Base-by-base conservation (phyloP, 2,113 vertebrate species). In the Cheilinus undulatus region DNA sequence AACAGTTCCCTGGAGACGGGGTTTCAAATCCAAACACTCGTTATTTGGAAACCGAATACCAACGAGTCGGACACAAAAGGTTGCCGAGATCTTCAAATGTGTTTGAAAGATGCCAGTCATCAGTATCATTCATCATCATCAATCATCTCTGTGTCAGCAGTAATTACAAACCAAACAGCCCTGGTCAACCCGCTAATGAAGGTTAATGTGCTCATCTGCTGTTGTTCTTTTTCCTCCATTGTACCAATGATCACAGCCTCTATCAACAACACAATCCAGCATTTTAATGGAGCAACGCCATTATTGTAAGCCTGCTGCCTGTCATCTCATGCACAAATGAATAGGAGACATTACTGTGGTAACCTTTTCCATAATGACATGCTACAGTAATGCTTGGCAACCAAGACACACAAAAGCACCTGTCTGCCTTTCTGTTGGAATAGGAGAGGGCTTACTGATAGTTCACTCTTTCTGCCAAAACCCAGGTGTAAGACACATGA, bases 141-240 rank as follows among this genome's bases (percentile, higher is more conserved):
- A 79, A 85, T 89, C 82, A 78, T 76, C 43, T 45, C 24, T 5
- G 43, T 78, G 80, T 66, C 88, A 70, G 51, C 32, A 48, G 76
- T 89, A 86, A 91, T 90, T 85, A 89, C 81, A 76, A 69, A 72
- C 7, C 20, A 12, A 79, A 64, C 61, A 78, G 62, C 53, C 53
- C 59, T 60, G 65, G 64, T 74, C 82, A 85, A 57, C 30, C 40
- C 17, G 5, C 71, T 88, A 88, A 90, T 84, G 83, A 90, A 86
- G 88, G 87, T 90, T 80, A 90, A 86, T 86, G 76, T 76, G 63
- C 53, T 78, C 14, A 8, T 50, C 66, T 68, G 73, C 63, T 30
- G 53, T 79, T 63, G 48, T 84, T 78, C 51, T 63, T 61, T 75
- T 57, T 54, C 59, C 64, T 30, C 51, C 53, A 30, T 74, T 62